A percentile compares a stretch with the other conserved stretches of the same genome.
Evolutionary conservation across 2,797 vertebrate genomes (phyloP).

Genomic region (Dendrocincla tyrannina): DNA sequence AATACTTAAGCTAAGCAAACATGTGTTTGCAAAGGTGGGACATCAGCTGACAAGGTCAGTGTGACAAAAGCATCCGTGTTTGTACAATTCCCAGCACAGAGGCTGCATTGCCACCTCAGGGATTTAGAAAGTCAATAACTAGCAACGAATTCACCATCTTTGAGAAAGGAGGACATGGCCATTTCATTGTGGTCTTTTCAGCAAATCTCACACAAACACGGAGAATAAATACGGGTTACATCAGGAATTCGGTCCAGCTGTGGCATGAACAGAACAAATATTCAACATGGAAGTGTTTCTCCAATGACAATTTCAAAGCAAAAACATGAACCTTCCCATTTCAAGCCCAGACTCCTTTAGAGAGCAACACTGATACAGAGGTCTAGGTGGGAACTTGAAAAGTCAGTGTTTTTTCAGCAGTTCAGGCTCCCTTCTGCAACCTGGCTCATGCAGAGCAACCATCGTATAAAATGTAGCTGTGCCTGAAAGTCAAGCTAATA

Average conservation of each 20-base stretch:
- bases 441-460: rapidly evolving
- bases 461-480: not conserved
- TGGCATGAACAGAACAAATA: not conserved
- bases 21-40: not conserved
- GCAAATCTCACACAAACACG: not conserved
- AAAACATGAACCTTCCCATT: not conserved
- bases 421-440: not conserved
- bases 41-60: not conserved
- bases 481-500: not conserved
- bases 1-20: not conserved
- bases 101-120: rapidly evolving
- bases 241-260: not conserved
- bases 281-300: not conserved
- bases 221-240: not conserved
- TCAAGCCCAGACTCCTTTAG: not conserved
- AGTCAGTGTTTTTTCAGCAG: not conserved
- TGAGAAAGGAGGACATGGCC: not conserved
- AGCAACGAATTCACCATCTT: not conserved
- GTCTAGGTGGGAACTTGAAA: not conserved
- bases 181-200: not conserved
- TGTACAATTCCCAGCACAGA: not conserved
- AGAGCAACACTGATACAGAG: not conserved
- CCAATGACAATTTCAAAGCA: not conserved
- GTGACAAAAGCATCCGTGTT: rapidly evolving
- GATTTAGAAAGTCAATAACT: not conserved